Percentiles rank a stretch among this genome's conserved stretches.
Conservation (phyloP, 2,113 vertebrate genomes). For the Nyctereutes procyonoides region DNA sequence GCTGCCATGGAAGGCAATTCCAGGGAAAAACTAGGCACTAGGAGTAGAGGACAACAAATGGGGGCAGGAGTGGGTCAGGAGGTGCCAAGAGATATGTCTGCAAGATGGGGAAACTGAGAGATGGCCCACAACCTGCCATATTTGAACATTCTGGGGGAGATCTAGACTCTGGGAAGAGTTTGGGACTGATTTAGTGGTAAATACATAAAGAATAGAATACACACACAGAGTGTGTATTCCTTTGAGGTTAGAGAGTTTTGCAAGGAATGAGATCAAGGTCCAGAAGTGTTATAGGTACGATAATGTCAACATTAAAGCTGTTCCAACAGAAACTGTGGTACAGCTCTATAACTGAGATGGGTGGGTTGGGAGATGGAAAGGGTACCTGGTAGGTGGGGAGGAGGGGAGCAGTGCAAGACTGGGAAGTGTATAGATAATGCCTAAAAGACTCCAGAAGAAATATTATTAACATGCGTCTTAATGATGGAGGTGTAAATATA, state of each 20-base stretch:
- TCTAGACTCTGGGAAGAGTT: constrained; percentile 8
- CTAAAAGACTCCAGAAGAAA: neutral
- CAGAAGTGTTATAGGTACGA: constrained; percentile 37
- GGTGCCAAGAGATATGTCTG: neutral
- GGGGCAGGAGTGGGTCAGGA: neutral
- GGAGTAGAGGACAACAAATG: neutral
- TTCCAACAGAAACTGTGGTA: neutral
- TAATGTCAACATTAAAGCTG: neutral
- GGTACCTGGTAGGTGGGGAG: neutral
- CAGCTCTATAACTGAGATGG: neutral
- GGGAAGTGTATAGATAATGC: neutral
- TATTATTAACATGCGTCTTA: neutral
- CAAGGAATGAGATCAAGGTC: neutral
- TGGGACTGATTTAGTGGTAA: neutral
- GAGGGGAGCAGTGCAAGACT: neutral
- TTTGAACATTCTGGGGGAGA: neutral
- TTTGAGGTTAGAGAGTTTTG: neutral
- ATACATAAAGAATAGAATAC: neutral
- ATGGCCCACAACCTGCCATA: neutral
- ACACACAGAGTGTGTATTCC: neutral
- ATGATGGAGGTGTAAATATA: neutral
- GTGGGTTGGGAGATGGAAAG: neutral
- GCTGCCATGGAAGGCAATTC: neutral
- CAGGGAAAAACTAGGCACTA: neutral
- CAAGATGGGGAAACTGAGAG: neutral